phyloP scores from a whole-genome alignment of 1,140 invertebrate species.

The Nylanderia fulva region DNA sequence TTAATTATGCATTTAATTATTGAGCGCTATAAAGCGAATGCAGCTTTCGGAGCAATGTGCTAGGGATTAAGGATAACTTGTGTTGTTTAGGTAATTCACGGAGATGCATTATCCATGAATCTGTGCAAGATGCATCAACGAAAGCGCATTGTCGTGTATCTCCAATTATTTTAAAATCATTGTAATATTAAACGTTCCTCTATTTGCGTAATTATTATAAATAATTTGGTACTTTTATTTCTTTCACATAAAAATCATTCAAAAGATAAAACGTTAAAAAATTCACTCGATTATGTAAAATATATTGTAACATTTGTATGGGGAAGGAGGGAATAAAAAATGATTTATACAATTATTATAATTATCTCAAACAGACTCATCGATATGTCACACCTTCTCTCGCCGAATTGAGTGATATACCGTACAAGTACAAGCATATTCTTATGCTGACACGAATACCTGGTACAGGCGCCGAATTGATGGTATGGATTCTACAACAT shows the following conservation, averaged over 20 bases:
- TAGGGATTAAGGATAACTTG: background rate
- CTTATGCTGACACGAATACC: slow-evolving; percentile 89
- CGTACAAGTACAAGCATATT: slow-evolving; percentile 86
- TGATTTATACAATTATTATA: slow-evolving; percentile 1
- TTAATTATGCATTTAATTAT: slow-evolving; percentile 4
- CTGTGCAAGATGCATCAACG: slow-evolving; percentile 22
- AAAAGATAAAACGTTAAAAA: background rate
- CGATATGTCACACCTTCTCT: slow-evolving; percentile 87
- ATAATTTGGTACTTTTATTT: background rate
- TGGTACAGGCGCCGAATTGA: slow-evolving; percentile 88
- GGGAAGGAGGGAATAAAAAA: no score
- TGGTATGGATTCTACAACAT: slow-evolving; percentile 89
- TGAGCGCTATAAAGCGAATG: background rate
- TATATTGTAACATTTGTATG: background rate
- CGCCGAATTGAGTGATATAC: slow-evolving; percentile 84
- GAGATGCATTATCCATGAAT: slow-evolving; percentile 7
- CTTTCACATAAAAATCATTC: background rate
- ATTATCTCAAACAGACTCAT: slow-evolving; percentile 61
- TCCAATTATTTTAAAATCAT: slow-evolving; percentile 1
- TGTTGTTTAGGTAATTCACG: slow-evolving; percentile 20
- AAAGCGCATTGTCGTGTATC: slow-evolving; percentile 23
- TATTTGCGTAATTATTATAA: slow-evolving; percentile 1
- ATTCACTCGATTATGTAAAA: background rate
- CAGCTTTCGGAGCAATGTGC: background rate
- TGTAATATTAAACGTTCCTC: background rate